Evolutionary conservation across 2,113 vertebrate genomes (phyloP).

Genomic region (Grammomys surdaster): DNA sequence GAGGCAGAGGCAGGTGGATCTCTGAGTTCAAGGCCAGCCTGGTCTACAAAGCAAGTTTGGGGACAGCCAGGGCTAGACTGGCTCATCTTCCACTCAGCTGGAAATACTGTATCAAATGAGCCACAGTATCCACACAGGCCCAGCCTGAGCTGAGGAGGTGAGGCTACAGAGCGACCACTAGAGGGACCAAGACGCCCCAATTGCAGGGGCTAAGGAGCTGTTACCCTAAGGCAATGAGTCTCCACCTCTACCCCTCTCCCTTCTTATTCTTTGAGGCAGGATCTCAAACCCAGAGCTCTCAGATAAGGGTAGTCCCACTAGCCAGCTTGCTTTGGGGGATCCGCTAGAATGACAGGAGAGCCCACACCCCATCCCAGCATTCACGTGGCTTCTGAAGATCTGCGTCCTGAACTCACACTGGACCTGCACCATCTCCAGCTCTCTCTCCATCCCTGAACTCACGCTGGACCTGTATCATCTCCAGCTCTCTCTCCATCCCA

Average conservation of each 20-base stretch:
- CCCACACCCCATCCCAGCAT: neutral
- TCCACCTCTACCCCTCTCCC: neutral
- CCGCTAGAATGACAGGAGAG: neutral
- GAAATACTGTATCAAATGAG: neutral
- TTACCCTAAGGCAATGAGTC: neutral
- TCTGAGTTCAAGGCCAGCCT: neutral
- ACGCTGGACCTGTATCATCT: neutral
- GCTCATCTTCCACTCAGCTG: neutral
- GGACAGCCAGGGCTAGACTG: neutral
- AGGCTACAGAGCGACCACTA: neutral
- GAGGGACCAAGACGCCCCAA: fast-evolving
- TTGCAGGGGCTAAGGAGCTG: neutral
- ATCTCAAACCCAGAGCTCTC: neutral
- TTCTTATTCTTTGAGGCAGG: neutral
- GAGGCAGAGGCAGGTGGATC: neutral
- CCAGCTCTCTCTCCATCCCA: neutral
- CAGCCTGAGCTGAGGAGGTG: neutral
- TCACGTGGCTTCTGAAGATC: neutral
- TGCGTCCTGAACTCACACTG: neutral
- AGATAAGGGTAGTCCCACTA: neutral
- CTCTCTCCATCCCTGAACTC: too few relatives aligned
- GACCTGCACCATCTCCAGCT: neutral
- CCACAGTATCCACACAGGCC: fast-evolving
- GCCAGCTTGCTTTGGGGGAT: neutral
- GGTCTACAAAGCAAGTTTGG: neutral